These are phyloP conservation scores for Pseudomyrmex sp. DNA, from an alignment of 1,140 invertebrate genomes.

Conservation along the genomic window DNA sequence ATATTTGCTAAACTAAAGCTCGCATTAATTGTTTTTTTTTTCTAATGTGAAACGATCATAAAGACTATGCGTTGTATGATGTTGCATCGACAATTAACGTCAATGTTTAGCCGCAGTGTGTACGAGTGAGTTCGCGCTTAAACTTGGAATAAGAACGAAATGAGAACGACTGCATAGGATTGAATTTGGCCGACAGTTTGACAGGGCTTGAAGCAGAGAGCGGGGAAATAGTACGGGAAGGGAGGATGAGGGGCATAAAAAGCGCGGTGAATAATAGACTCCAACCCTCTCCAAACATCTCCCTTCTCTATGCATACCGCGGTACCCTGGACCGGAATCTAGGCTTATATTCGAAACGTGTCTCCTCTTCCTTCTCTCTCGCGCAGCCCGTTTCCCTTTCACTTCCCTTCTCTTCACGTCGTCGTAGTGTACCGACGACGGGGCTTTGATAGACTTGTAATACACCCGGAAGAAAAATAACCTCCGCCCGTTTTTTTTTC, in stretches of 20 bases:
- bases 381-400: conserved; percentile 24
- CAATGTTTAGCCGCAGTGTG: conserved; percentile 51
- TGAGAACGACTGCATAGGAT: conserved; percentile 83
- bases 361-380: conserved; percentile 29
- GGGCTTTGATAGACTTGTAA: conserved; percentile 73
- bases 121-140: conserved; percentile 7
- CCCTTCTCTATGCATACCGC: conserved; percentile 78
- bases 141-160: conserved; percentile 45
- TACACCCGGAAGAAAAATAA: conserved; percentile 67
- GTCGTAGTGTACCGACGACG: conserved; percentile 59
- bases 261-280: conserved; percentile 84
- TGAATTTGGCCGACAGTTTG: conserved; percentile 84
- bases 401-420: conserved; percentile 34
- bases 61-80: conserved; percentile 29
- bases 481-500: conserved; percentile 4
- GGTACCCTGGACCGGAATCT: conserved; percentile 75
- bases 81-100: conserved; percentile 61
- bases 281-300: conserved; percentile 83
- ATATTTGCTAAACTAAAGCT: neutral
- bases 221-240: conserved; percentile 63
- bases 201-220: conserved; percentile 72
- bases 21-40: neutral
- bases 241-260: conserved; percentile 78
- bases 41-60: neutral
- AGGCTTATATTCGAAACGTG: conserved; percentile 74